Conservation (phyloP, 1,140 invertebrate genomes). For the Cydia fagiglandana region DNA sequence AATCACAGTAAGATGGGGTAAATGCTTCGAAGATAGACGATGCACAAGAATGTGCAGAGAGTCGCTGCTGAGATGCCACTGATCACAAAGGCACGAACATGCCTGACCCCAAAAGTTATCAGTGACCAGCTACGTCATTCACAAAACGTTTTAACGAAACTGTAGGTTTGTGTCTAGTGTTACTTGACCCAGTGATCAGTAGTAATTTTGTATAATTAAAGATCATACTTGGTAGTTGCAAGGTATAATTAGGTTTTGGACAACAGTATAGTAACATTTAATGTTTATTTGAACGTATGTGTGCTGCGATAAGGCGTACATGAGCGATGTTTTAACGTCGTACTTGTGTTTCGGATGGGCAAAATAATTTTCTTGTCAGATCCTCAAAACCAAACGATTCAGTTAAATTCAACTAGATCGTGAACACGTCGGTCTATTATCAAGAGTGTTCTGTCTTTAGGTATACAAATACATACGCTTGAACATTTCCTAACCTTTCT, state of each 20-base stretch:
- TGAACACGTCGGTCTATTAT: too few relatives aligned
- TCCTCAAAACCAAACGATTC: background rate
- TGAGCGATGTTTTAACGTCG: conserved; percentile 12
- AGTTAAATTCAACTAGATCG: background rate
- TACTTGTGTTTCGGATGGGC: background rate
- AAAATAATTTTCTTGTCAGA: background rate
- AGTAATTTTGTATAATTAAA: background rate
- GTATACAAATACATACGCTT: too few relatives aligned
- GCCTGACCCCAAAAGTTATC: conserved; percentile 63
- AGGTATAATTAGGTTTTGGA: background rate
- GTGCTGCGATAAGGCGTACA: conserved; percentile 17
- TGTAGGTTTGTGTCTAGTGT: conserved; percentile 43
- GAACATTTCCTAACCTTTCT: too few relatives aligned
- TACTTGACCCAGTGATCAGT: conserved; percentile 36
- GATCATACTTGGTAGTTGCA: background rate
- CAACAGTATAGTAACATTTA: background rate
- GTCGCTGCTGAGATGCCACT: conserved; percentile 57
- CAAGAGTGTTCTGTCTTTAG: too few relatives aligned
- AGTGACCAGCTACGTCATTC: conserved; percentile 48
- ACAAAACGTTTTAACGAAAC: background rate
- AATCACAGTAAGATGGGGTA: conserved; percentile 48
- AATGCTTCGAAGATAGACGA: conserved; percentile 39
- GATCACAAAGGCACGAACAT: conserved; percentile 56
- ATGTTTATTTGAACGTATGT: conserved; percentile 10
- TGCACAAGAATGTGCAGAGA: conserved; percentile 41